phyloP scores from a whole-genome alignment of 2,797 vertebrate species.

The Thamnophis elegans region DNA sequence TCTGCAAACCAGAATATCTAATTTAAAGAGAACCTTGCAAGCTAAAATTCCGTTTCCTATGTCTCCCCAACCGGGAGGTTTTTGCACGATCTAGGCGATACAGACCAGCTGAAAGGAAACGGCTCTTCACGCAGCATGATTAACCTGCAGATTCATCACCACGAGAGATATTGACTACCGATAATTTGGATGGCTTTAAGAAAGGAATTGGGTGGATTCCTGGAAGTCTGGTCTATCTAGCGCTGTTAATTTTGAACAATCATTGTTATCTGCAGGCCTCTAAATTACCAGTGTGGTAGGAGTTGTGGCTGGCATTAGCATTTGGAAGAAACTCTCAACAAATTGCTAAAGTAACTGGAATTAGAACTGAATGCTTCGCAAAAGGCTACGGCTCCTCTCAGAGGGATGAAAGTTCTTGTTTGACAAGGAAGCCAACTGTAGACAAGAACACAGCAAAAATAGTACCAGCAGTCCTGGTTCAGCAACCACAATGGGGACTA shows the following conservation, averaged over 20 bases:
- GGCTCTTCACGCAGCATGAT: not conserved
- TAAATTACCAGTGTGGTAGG: not conserved
- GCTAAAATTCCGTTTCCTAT: not conserved
- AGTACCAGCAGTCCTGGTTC: not conserved
- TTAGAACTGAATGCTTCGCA: not conserved
- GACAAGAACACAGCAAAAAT: not conserved
- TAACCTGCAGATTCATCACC: not conserved
- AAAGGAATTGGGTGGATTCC: not conserved
- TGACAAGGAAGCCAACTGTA: not conserved
- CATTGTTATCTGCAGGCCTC: not conserved
- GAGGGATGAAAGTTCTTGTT: not conserved
- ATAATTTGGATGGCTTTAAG: not conserved
- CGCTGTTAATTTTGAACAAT: not conserved
- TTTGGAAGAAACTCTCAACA: not conserved
- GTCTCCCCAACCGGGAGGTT: not conserved
- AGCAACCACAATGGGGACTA: not conserved
- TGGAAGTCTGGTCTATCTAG: not conserved
- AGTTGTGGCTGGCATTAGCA: not conserved
- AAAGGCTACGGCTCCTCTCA: not conserved
- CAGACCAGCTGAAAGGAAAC: not conserved
- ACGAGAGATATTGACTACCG: not conserved
- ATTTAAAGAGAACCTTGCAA: not conserved
- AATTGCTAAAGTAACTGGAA: not conserved
- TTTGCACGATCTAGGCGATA: not conserved
- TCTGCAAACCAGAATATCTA: not conserved